Base-by-base conservation (phyloP, 2,888 invertebrate species). In the Palloptera scutellata region DNA sequence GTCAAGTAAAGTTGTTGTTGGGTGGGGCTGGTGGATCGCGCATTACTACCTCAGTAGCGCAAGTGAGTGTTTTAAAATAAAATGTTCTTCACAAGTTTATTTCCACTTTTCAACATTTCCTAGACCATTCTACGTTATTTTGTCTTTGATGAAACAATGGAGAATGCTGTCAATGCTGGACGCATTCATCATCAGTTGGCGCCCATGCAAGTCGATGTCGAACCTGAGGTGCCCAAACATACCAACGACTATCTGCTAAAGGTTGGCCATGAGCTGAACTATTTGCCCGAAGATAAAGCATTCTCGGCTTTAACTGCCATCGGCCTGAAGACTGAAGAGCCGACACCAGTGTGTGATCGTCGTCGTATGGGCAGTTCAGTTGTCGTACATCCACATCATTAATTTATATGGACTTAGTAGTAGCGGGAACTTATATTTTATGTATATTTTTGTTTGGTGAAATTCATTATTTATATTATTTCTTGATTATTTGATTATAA, bases 1-100 rank as follows among this genome's bases (percentile, higher is more conserved):
- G 89, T 6, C 86, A 90, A 57, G 91, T 89, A 0, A 81, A 85
- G 61, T 78, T 94, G 73, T 88, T 92, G 1, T 85, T 93, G 8
- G 97, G 97, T 1, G 95, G 91, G 0, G 94, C 97, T 1, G 97
- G 97, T 1, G 97, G 97, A 17, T 91, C 93, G 0, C 93, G 91
- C 83, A 97, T 97, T 71, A 94, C 94, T 1, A 93, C 95, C 0
- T 90, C 93, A 61, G 89, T 93, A 11, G 89, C 92, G 0, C 79
- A 80, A 57, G 74, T 73, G 55, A 58, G 48, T 15, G 5, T 11
- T 30, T 30, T 6, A 30, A 30, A 30, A 6, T 6, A 30, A 30
- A 30, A 30, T 30, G 1, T 41, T 19, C 9, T 43, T 17, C 15
- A 51, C 17, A 19, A 10, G 45, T 11, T 30, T 13, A 13, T 48